Evolutionary conservation across 2,113 vertebrate species (phyloP).

Genomic region (Dipodomys merriami): DNA sequence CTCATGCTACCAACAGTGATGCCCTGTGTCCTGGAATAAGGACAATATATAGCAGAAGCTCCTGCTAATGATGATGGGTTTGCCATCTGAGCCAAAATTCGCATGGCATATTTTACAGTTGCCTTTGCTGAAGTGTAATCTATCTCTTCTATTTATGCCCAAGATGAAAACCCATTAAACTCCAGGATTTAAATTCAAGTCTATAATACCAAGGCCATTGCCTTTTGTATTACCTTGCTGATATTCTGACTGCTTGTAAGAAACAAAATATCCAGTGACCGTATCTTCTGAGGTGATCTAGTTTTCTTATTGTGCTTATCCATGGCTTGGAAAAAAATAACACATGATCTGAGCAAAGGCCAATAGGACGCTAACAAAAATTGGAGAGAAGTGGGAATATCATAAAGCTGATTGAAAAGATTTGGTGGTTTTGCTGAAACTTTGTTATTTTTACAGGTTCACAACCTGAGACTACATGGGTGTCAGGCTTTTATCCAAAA

Average conservation of each 20-base stretch:
- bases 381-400: background rate
- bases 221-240: background rate
- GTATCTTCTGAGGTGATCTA: background rate
- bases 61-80: background rate
- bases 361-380: conserved; percentile 39
- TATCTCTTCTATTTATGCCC: background rate
- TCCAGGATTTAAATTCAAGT: conserved; percentile 1
- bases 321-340: conserved; percentile 16
- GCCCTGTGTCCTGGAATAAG: background rate
- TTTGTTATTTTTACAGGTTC: conserved; percentile 48
- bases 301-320: background rate
- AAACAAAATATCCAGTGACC: background rate
- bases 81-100: background rate
- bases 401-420: conserved; percentile 38
- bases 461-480: conserved; percentile 49
- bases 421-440: conserved; percentile 48
- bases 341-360: conserved; percentile 28
- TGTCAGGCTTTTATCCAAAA: conserved; percentile 53
- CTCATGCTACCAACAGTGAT: background rate
- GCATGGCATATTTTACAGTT: background rate
- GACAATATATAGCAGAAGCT: background rate
- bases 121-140: background rate
- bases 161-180: conserved; percentile 1
- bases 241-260: background rate
- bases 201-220: background rate